phyloP scores from a whole-genome alignment of 2,113 vertebrate species.

The Bucco capensis region DNA sequence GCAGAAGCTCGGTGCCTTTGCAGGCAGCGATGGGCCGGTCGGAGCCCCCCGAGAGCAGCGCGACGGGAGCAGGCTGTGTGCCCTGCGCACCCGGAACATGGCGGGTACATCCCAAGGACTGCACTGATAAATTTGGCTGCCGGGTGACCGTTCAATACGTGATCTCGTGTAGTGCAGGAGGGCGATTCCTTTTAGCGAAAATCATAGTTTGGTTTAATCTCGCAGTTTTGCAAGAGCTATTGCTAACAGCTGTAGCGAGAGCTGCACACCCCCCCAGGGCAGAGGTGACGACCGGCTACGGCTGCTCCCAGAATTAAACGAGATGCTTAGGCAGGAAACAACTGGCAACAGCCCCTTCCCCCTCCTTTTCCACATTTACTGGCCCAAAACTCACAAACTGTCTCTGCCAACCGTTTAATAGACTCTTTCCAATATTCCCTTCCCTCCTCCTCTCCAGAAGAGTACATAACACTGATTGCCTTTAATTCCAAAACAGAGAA shows the following conservation, averaged over 20 bases:
- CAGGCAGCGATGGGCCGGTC: too few relatives aligned
- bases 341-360: background rate
- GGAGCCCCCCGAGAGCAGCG: background rate
- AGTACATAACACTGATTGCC: background rate
- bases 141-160: rapidly evolving
- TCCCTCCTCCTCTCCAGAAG: background rate
- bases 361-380: background rate
- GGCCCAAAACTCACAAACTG: background rate
- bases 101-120: background rate
- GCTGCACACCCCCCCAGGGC: background rate
- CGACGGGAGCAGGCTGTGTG: background rate
- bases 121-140: background rate
- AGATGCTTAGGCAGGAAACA: background rate
- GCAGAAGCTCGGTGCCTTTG: background rate
- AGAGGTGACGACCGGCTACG: background rate
- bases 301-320: background rate
- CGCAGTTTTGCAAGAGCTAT: background rate
- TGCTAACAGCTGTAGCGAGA: background rate
- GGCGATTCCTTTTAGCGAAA: background rate
- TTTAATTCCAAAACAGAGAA: constrained; percentile 27
- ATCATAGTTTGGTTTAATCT: background rate
- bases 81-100: too few relatives aligned
- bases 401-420: background rate
- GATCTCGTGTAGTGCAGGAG: background rate
- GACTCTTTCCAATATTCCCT: background rate